Evolutionary conservation across 2,113 vertebrate species (phyloP).

Genomic region (Ginglymostoma cirratum): DNA sequence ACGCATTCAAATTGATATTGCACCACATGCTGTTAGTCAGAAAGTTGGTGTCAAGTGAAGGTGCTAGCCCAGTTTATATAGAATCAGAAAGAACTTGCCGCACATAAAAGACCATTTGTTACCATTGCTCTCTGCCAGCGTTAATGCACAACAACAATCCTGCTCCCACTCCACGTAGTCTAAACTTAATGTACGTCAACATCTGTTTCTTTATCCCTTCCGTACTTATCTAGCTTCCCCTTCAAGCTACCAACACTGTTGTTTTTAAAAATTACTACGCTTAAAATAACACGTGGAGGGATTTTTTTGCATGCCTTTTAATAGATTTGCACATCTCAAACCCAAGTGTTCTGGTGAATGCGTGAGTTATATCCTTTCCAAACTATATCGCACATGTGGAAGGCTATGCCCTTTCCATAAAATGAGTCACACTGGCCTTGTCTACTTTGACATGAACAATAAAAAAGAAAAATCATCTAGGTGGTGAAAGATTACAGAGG

Average conservation of each 20-base stretch:
- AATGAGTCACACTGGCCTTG: background rate
- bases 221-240: background rate
- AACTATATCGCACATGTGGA: background rate
- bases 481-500: too few relatives aligned
- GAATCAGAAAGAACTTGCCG: background rate
- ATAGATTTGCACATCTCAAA: background rate
- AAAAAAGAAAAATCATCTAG: too few relatives aligned
- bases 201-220: background rate
- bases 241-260: background rate
- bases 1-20: background rate
- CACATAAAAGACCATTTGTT: background rate
- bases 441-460: too few relatives aligned
- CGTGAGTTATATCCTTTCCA: background rate
- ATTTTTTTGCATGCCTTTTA: background rate
- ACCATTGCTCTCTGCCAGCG: background rate
- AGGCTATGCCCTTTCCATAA: background rate
- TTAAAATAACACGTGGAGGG: background rate
- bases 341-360: background rate
- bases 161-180: background rate
- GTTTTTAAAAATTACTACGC: background rate
- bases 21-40: background rate
- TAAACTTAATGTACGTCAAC: background rate
- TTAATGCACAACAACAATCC: background rate
- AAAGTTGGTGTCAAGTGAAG: background rate
- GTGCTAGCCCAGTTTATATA: background rate